Percentiles rank a stretch among this genome's conserved stretches.
These are phyloP conservation scores for Gyps fulvus DNA, from an alignment of 2,113 vertebrate genomes.

Conservation along the genomic window DNA sequence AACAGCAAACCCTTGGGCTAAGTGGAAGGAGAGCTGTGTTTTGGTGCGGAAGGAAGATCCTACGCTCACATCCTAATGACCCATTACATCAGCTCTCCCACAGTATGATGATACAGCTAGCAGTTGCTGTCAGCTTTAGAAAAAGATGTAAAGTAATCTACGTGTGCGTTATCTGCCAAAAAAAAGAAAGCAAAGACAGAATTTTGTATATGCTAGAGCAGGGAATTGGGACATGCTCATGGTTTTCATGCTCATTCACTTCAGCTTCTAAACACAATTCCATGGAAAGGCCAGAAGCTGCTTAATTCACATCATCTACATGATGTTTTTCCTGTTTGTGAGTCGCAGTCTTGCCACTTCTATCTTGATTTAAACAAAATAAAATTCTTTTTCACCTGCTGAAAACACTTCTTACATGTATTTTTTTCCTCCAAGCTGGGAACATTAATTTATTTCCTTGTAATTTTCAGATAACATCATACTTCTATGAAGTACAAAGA, in stretches of 20 bases:
- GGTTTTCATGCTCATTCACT: background rate
- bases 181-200: background rate
- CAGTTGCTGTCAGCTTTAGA: background rate
- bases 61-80: background rate
- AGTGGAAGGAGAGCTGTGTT: background rate
- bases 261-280: background rate
- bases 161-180: rapidly evolving
- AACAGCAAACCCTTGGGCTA: background rate
- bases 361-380: background rate
- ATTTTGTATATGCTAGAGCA: background rate
- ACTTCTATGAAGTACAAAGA: background rate
- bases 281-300: background rate
- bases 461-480: background rate
- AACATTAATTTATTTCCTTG: background rate
- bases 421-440: background rate
- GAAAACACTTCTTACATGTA: background rate
- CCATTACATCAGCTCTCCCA: background rate
- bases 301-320: background rate
- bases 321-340: background rate
- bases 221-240: background rate
- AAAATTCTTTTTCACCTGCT: background rate
- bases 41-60: background rate
- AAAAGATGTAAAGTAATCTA: background rate
- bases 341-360: background rate
- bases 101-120: rapidly evolving